Conservation (phyloP, 2,888 invertebrate genomes). For the Gandaritis pyraliata region DNA sequence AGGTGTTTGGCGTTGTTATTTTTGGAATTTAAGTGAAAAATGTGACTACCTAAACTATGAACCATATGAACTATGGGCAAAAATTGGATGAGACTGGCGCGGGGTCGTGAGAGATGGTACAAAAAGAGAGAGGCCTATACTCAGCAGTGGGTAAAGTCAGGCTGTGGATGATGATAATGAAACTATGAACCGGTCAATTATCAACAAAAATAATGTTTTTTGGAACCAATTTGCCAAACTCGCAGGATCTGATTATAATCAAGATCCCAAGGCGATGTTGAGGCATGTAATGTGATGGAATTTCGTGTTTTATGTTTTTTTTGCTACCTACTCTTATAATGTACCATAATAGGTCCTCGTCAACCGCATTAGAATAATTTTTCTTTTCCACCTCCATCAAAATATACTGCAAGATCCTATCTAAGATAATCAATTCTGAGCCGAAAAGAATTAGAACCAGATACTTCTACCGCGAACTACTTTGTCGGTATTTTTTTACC, state of each 20-base stretch:
- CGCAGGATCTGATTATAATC: conserved; percentile 15
- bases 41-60: too few relatives aligned
- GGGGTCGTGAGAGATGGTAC: too few relatives aligned
- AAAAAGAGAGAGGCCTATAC: too few relatives aligned
- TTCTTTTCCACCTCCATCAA: conserved; percentile 34
- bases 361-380: conserved; percentile 17
- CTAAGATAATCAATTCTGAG: conserved; percentile 60
- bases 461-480: conserved; percentile 55
- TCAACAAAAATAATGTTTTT: conserved; percentile 4
- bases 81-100: too few relatives aligned
- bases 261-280: conserved; percentile 4
- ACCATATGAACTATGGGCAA: too few relatives aligned
- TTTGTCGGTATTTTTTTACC: conserved; percentile 78
- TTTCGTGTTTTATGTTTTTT: conserved; percentile 14
- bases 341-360: conserved; percentile 10
- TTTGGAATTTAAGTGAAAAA: too few relatives aligned
- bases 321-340: conserved; percentile 10
- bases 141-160: too few relatives aligned
- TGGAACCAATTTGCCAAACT: conserved; percentile 17
- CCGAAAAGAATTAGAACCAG: conserved; percentile 61
- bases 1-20: too few relatives aligned
- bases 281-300: conserved; percentile 5
- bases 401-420: conserved; percentile 42
- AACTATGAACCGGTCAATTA: not conserved
- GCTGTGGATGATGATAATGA: too few relatives aligned